These are phyloP conservation scores for Phlogophora meticulosa DNA, from an alignment of 2,888 invertebrate genomes.

Conservation along the genomic window DNA sequence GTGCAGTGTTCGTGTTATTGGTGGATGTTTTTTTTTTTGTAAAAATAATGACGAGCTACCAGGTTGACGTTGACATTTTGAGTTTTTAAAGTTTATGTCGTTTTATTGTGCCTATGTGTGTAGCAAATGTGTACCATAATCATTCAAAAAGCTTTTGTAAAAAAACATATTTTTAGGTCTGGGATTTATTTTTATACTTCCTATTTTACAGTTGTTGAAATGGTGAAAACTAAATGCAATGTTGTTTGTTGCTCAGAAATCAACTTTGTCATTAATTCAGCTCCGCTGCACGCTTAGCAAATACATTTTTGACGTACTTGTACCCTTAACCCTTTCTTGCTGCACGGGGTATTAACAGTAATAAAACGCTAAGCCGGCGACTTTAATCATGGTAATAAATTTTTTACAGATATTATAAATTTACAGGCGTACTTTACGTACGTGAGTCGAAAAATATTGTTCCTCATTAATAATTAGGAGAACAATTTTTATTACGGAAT, in stretches of 20 bases:
- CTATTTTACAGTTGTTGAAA: too few relatives aligned
- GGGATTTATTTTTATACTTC: too few relatives aligned
- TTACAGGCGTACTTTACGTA: constrained; percentile 45
- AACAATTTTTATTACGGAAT: constrained; percentile 45
- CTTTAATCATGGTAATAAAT: constrained; percentile 77
- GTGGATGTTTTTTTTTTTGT: constrained; percentile 3
- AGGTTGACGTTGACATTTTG: constrained; percentile 16
- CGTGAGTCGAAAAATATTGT: constrained; percentile 55
- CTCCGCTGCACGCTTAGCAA: constrained; percentile 39
- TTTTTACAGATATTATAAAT: constrained; percentile 68
- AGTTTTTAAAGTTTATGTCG: not conserved
- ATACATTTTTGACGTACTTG: constrained; percentile 57
- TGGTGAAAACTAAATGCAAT: too few relatives aligned
- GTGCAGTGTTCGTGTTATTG: constrained; percentile 39
- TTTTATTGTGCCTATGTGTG: not conserved
- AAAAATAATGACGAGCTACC: not conserved
- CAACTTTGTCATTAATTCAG: not conserved
- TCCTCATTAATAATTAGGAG: constrained; percentile 56
- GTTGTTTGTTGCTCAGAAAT: too few relatives aligned
- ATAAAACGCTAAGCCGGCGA: constrained; percentile 75
- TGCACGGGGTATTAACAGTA: constrained; percentile 65
- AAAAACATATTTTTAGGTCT: too few relatives aligned
- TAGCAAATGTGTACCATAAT: not conserved
- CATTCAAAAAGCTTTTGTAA: not conserved
- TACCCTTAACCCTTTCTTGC: constrained; percentile 68